These are phyloP conservation scores for Orthosia gothica DNA, from an alignment of 2,888 invertebrate species.

Conservation along the genomic window DNA sequence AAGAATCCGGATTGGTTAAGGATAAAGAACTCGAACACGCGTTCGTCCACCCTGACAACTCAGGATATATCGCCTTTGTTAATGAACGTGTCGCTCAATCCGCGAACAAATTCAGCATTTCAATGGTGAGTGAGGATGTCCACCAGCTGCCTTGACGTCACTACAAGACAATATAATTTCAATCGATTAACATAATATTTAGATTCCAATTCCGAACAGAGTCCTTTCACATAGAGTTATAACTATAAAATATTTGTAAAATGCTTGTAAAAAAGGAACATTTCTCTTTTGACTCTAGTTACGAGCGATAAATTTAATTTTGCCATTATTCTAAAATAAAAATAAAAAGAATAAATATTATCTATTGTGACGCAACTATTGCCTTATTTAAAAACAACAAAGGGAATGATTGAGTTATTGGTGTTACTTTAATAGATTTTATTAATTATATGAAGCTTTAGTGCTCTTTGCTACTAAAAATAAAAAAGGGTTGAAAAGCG, in stretches of 20 bases:
- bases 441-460: not conserved
- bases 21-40: not conserved
- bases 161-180: slow-evolving; percentile 12
- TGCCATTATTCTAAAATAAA: not conserved
- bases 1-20: slow-evolving; percentile 23
- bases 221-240: slow-evolving; percentile 59
- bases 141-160: not conserved
- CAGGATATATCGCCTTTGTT: slow-evolving; percentile 5
- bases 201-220: slow-evolving; percentile 37
- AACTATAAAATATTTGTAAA: not conserved
- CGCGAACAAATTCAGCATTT: slow-evolving; percentile 19
- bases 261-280: not conserved
- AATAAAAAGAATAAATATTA: not conserved
- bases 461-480: slow-evolving; percentile 15
- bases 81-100: not conserved
- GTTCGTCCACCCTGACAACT: not conserved
- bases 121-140: not conserved
- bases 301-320: not conserved
- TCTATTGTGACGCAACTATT: not conserved
- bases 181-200: slow-evolving; percentile 1
- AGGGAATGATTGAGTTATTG: not conserved
- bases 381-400: not conserved
- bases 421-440: not conserved
- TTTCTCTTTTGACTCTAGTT: not conserved
- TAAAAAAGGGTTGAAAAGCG: slow-evolving; percentile 17